Conservation (phyloP, 2,888 invertebrate genomes). For the Carpatolechia fugitivella region DNA sequence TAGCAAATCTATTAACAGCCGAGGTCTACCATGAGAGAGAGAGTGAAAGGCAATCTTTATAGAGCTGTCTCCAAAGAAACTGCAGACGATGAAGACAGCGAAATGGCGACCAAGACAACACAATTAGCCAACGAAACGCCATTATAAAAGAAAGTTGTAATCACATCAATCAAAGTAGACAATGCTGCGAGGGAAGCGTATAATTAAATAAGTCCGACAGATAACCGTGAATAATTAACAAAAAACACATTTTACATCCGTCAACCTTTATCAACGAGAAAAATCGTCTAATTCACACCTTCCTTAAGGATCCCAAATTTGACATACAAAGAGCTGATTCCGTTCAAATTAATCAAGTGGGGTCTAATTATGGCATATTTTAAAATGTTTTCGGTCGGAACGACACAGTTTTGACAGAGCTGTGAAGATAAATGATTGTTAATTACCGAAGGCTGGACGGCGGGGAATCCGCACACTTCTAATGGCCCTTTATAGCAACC, state of each 20-base stretch:
- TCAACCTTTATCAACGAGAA: slow-evolving; percentile 74
- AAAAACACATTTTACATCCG: slow-evolving; percentile 64
- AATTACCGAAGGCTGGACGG: slow-evolving; percentile 56
- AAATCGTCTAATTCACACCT: slow-evolving; percentile 76
- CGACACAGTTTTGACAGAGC: slow-evolving; percentile 75
- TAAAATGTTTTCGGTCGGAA: slow-evolving; percentile 63
- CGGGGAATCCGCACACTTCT: slow-evolving; percentile 40
- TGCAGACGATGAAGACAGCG: slow-evolving; percentile 9
- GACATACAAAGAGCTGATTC: slow-evolving; percentile 49
- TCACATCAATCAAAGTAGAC: slow-evolving; percentile 58
- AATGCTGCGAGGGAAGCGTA: slow-evolving; percentile 41
- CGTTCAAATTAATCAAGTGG: slow-evolving; percentile 61
- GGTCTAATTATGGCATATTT: slow-evolving; percentile 64
- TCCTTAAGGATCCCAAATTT: slow-evolving; percentile 55
- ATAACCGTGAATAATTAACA: slow-evolving; percentile 71
- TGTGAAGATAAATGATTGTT: slow-evolving; percentile 69
- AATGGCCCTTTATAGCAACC: slow-evolving; percentile 22
- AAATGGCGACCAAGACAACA: slow-evolving; percentile 18
- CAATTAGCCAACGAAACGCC: slow-evolving; percentile 23
- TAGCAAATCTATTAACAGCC: slow-evolving; percentile 2
- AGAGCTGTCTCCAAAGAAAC: slow-evolving; percentile 4
- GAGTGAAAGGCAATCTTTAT: slow-evolving; percentile 11
- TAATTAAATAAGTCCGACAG: slow-evolving; percentile 73
- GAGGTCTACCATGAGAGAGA: background rate
- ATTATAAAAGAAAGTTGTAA: slow-evolving; percentile 35